Base-by-base conservation (phyloP, 2,113 vertebrate species). In the Limanda limanda region DNA sequence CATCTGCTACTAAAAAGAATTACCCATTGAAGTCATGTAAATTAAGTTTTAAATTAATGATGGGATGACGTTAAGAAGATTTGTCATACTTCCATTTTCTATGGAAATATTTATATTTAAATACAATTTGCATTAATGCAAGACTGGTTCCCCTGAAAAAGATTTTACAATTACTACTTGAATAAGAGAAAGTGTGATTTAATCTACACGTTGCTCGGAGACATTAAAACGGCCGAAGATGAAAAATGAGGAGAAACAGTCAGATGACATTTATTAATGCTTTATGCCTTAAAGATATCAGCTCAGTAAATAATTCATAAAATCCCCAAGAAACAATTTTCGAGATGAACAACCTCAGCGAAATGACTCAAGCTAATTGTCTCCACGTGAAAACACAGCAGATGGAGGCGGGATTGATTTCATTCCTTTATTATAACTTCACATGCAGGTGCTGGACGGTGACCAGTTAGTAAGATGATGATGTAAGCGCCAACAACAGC, bases 241-340 rank as follows among this genome's bases (percentile, higher is more conserved):
- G 57, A 85, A 78, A 48, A 48, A 48, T 18, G 45, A 48, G 45
- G 15, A 48, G 45, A 17, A 48, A 17, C 45, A 48, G 14, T 48
- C 45, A 48, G 45, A 18, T 48, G 45, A 48, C 45, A 18, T 48
- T 48, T 48, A 18, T 48, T 86, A 89, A 84, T 40, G 62, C 86
- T 89, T 75, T 47, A 87, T 71, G 55, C 37, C 73, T 71, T 23
- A 18, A 84, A 85, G 80, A 78, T 61, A 76, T 65, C 69, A 37
- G 20, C 57, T 61, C 27, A 20, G 62, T 88, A 76, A 87, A 89
- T 91, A 66, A 86, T 88, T 90, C 61, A 73, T 79, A 24, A 37
- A n/a, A 14, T 61, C 25, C 37, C 37, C 23, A n/a, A 75, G 40
- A 74, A 78, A 61, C 11, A 7, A 7, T 48, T 71, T 64, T 72